Percentiles rank a stretch among this genome's conserved stretches.
Evolutionary conservation across 2,888 invertebrate genomes (phyloP).

Genomic region (Hedychridium roseum): DNA sequence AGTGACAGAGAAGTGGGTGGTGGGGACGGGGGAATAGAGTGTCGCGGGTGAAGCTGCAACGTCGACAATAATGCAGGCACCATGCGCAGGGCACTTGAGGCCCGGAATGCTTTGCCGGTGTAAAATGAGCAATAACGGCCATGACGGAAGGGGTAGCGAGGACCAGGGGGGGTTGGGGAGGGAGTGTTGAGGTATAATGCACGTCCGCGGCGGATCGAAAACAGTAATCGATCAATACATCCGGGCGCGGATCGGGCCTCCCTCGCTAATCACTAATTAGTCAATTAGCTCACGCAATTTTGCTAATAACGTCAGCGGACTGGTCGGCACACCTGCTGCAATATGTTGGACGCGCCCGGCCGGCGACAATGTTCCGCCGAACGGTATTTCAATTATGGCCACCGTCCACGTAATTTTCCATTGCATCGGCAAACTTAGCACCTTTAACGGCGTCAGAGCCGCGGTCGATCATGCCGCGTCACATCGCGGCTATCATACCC

Average conservation of each 20-base stretch:
- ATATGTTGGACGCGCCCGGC: slow-evolving; percentile 24
- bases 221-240: slow-evolving; percentile 50
- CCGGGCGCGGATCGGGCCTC: slow-evolving; percentile 32
- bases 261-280: slow-evolving; percentile 55
- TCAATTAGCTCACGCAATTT: slow-evolving; percentile 57
- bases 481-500: not conserved
- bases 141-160: too few relatives aligned
- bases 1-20: too few relatives aligned
- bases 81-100: too few relatives aligned
- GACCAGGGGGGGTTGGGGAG: too few relatives aligned
- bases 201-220: slow-evolving; percentile 32
- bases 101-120: too few relatives aligned
- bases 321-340: slow-evolving; percentile 51
- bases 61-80: too few relatives aligned
- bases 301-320: slow-evolving; percentile 51
- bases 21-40: too few relatives aligned
- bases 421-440: slow-evolving; percentile 44
- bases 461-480: not conserved
- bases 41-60: too few relatives aligned
- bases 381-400: slow-evolving; percentile 45
- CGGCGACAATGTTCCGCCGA: slow-evolving; percentile 26
- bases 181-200: too few relatives aligned
- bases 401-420: slow-evolving; percentile 47
- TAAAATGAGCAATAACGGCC: too few relatives aligned
- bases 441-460: slow-evolving; percentile 28